Conservation (phyloP, 1,140 invertebrate species). For the Hermatobates lingyangjiaoensis region DNA sequence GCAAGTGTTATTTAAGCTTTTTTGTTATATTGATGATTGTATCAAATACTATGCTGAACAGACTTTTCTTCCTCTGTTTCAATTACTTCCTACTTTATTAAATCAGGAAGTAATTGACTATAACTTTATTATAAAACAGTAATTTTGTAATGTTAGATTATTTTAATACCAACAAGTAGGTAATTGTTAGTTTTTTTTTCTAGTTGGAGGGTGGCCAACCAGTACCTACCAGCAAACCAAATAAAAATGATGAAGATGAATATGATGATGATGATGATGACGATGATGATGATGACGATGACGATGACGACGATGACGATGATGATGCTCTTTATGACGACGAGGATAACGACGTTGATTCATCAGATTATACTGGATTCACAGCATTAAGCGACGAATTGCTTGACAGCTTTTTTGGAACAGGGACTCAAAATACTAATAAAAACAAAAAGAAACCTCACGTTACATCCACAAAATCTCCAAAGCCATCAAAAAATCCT, state of each 20-base stretch:
- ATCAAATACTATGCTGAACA: background rate
- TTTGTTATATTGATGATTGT: background rate
- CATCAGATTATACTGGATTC: slow-evolving; percentile 21
- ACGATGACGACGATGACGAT: slow-evolving; percentile 27
- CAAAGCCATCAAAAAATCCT: too few species aligned
- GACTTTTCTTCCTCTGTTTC: too few species aligned
- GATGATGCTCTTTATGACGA: slow-evolving; percentile 19
- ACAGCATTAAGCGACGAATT: slow-evolving; percentile 20
- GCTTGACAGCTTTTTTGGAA: slow-evolving; percentile 19
- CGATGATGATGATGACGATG: slow-evolving; percentile 26
- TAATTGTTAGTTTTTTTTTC: too few species aligned
- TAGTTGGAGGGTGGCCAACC: slow-evolving; percentile 46
- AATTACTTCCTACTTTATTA: too few species aligned
- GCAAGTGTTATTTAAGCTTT: too few species aligned
- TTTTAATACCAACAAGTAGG: too few species aligned
- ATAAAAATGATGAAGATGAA: slow-evolving; percentile 20
- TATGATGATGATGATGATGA: slow-evolving; percentile 21
- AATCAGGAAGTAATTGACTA: too few species aligned
- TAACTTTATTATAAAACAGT: too few species aligned
- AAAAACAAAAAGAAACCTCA: slow-evolving; percentile 19
- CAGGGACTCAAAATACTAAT: slow-evolving; percentile 8
- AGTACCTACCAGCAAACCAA: slow-evolving; percentile 21
- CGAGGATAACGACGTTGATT: slow-evolving; percentile 17
- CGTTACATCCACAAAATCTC: too few species aligned
- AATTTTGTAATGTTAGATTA: too few species aligned